phyloP scores from a whole-genome alignment of 1,140 invertebrate species.

The Penaeus indicus region DNA sequence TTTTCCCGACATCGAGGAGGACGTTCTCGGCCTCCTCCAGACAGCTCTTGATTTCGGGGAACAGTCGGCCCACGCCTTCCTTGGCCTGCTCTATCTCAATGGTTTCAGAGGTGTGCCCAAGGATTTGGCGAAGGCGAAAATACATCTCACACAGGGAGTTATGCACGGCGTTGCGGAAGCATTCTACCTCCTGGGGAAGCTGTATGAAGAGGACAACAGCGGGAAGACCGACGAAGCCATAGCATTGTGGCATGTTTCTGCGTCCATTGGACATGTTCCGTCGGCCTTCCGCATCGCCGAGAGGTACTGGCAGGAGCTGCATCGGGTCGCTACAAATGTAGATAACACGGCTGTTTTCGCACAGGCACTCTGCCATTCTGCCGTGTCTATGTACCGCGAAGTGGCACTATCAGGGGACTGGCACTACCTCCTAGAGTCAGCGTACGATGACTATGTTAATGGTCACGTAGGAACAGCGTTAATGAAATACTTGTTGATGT shows the following conservation, averaged over 20 bases:
- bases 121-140: slow-evolving; percentile 21
- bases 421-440: slow-evolving; percentile 25
- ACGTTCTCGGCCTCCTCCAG: slow-evolving; percentile 24
- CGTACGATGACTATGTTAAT: slow-evolving; percentile 18
- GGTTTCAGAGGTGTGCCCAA: slow-evolving; percentile 21
- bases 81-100: slow-evolving; percentile 18
- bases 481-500: slow-evolving; percentile 29
- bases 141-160: slow-evolving; percentile 24
- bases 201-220: slow-evolving; percentile 8
- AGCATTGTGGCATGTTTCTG: slow-evolving; percentile 28
- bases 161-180: slow-evolving; percentile 6
- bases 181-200: slow-evolving; percentile 11
- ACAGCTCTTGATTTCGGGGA: slow-evolving; percentile 9
- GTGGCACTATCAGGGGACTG: slow-evolving; percentile 27
- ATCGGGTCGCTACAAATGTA: neutral
- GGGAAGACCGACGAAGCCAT: slow-evolving; percentile 13
- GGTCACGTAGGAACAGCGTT: slow-evolving; percentile 7
- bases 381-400: slow-evolving; percentile 11
- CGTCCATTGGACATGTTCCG: slow-evolving; percentile 29
- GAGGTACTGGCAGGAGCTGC: slow-evolving; percentile 22
- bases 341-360: neutral
- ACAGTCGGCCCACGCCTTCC: slow-evolving; percentile 28
- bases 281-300: slow-evolving; percentile 36
- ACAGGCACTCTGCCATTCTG: neutral
- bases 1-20: neutral